A percentile compares a stretch with the other conserved stretches of the same genome.
phyloP scores from a whole-genome alignment of 2,797 vertebrate species.

The Molothrus aeneus region DNA sequence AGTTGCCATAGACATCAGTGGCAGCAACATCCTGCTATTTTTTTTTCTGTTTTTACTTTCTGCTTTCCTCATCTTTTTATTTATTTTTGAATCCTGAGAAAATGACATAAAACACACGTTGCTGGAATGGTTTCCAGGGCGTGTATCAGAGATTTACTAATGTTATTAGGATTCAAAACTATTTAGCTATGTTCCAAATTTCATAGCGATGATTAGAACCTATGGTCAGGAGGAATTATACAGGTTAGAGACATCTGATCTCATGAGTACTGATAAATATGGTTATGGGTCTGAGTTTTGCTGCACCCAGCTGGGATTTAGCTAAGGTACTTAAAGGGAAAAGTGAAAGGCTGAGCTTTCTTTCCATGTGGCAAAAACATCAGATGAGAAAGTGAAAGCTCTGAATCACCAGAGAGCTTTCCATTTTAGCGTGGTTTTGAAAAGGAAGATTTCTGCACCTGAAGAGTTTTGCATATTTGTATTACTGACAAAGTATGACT shows the following conservation, averaged over 20 bases:
- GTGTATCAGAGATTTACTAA: background rate
- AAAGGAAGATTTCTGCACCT: background rate
- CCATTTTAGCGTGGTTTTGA: background rate
- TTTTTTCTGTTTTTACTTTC: conserved; percentile 32
- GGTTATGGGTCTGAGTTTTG: background rate
- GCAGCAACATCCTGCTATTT: conserved; percentile 41
- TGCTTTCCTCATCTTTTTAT: conserved; percentile 8
- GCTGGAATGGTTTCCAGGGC: background rate
- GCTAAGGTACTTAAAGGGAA: background rate
- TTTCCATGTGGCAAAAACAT: background rate
- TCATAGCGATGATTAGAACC: background rate
- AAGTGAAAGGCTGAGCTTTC: background rate
- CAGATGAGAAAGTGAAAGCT: background rate
- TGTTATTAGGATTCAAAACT: background rate
- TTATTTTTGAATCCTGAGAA: conserved; percentile 9
- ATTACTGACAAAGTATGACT: background rate
- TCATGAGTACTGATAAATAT: background rate
- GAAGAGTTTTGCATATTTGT: background rate
- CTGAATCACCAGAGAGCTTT: background rate
- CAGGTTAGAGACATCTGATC: background rate
- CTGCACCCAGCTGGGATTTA: background rate
- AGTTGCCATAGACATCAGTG: conserved; percentile 63
- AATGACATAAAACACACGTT: background rate
- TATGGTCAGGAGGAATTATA: background rate
- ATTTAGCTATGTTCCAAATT: background rate